A percentile compares a stretch with the other conserved stretches of the same genome.
phyloP scores from a whole-genome alignment of 2,797 vertebrate species.

The Rachycentron canadum region DNA sequence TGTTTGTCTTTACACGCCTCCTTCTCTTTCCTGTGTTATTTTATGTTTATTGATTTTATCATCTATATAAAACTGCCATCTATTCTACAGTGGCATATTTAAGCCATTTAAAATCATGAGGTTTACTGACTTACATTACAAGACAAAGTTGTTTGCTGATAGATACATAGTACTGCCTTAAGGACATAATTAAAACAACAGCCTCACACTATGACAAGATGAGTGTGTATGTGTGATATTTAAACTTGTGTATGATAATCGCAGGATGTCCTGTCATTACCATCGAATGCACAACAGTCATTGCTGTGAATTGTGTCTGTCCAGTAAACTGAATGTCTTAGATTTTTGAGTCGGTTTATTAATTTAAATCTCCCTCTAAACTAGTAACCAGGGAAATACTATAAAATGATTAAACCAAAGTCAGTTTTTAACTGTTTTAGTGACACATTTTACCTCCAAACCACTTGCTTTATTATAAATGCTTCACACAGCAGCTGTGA shows the following conservation, averaged over 20 bases:
- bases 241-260: not conserved
- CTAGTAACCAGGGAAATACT: not conserved
- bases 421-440: not conserved
- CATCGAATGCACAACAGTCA: not conserved
- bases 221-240: not conserved
- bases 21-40: not conserved
- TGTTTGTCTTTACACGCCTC: not conserved
- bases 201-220: not conserved
- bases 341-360: not conserved
- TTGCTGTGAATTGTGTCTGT: not conserved
- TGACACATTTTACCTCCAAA: not conserved
- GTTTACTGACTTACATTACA: not conserved
- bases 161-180: not conserved
- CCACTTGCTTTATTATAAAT: not conserved
- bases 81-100: not conserved
- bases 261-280: not conserved
- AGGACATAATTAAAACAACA: not conserved
- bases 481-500: not conserved
- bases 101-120: not conserved
- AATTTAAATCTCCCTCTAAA: not conserved
- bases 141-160: not conserved
- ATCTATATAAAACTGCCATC: not conserved
- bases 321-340: not conserved
- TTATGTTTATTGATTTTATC: not conserved
- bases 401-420: not conserved